phyloP scores from a whole-genome alignment of 2,888 invertebrate genomes.

The Philereme transversata region DNA sequence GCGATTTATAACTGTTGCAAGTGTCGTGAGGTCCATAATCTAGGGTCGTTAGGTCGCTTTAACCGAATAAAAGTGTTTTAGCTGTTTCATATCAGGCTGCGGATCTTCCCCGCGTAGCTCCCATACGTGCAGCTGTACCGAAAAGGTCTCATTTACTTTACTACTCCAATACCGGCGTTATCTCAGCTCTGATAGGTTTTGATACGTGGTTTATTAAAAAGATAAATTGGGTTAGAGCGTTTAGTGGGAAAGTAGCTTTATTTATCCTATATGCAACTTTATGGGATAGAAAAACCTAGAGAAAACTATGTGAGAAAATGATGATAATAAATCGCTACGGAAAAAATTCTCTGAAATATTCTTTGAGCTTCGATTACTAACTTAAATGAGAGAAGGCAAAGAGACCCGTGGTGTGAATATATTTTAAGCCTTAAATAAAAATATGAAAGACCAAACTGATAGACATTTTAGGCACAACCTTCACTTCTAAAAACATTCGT shows the following conservation, averaged over 20 bases:
- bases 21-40: too few species aligned
- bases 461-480: background rate
- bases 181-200: slow-evolving; percentile 46
- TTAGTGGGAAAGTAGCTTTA: slow-evolving; percentile 13
- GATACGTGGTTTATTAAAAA: slow-evolving; percentile 51
- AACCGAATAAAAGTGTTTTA: background rate
- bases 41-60: too few species aligned
- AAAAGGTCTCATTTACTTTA: slow-evolving; percentile 63
- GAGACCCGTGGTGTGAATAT: background rate
- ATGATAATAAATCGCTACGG: background rate
- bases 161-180: slow-evolving; percentile 53
- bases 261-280: slow-evolving; percentile 22
- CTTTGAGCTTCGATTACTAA: too few species aligned
- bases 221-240: slow-evolving; percentile 37
- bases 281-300: slow-evolving; percentile 7
- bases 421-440: background rate
- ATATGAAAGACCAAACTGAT: background rate
- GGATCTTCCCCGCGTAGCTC: slow-evolving; percentile 22
- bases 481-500: slow-evolving; percentile 1
- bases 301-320: background rate
- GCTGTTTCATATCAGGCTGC: slow-evolving; percentile 10
- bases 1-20: too few species aligned
- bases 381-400: too few species aligned
- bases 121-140: slow-evolving; percentile 58
- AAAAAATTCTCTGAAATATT: too few species aligned